phyloP scores from a whole-genome alignment of 2,113 vertebrate species.

The Coptodon rendalli region DNA sequence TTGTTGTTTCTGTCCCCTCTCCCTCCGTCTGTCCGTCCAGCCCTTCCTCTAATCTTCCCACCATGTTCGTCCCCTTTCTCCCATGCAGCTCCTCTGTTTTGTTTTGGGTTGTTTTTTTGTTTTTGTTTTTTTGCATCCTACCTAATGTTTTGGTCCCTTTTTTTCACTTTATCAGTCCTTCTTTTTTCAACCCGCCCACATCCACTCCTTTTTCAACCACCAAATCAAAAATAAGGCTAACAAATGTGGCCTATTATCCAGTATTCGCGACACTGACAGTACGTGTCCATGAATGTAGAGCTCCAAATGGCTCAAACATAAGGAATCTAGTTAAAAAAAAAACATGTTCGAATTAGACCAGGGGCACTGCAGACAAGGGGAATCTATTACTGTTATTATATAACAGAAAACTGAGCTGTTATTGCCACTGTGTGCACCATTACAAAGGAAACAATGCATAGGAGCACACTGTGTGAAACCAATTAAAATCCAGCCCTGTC shows the following conservation, averaged over 20 bases:
- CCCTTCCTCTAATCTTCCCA: slow-evolving; percentile 54
- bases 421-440: slow-evolving; percentile 47
- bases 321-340: background rate
- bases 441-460: slow-evolving; percentile 62
- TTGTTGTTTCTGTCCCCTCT: slow-evolving; percentile 28
- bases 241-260: slow-evolving; percentile 48
- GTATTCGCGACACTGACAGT: background rate
- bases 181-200: background rate
- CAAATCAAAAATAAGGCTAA: slow-evolving; percentile 56
- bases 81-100: slow-evolving; percentile 23
- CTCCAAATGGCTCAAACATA: background rate
- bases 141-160: slow-evolving; percentile 28
- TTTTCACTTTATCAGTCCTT: slow-evolving; percentile 12
- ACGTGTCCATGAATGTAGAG: background rate
- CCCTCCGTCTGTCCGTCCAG: slow-evolving; percentile 20
- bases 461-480: slow-evolving; percentile 52
- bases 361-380: slow-evolving; percentile 19
- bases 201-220: background rate
- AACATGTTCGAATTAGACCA: slow-evolving; percentile 49
- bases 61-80: background rate
- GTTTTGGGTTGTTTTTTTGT: background rate
- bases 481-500: slow-evolving; percentile 65
- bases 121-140: background rate
- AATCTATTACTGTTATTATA: slow-evolving; percentile 65
- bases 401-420: slow-evolving; percentile 49